Conservation (phyloP, 2,113 vertebrate genomes). For the Theristicus caerulescens region DNA sequence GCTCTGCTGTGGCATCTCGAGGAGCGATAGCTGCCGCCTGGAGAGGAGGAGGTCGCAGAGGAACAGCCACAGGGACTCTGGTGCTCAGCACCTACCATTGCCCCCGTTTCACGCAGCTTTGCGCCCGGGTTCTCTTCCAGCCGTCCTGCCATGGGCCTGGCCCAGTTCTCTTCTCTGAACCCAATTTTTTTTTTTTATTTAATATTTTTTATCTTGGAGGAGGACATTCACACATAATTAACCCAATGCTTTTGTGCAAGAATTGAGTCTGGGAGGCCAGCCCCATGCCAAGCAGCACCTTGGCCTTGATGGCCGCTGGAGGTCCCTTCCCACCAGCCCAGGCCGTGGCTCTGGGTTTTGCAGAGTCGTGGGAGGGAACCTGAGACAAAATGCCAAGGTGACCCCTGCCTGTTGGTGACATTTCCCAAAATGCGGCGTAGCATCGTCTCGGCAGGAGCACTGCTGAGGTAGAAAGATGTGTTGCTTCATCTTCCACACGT, state of each 20-base stretch:
- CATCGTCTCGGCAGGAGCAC: neutral
- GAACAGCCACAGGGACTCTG: rapidly evolving
- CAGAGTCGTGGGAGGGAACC: rapidly evolving
- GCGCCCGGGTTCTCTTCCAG: neutral
- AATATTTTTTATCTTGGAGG: neutral
- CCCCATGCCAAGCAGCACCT: rapidly evolving
- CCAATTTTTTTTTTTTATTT: neutral
- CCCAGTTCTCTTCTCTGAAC: neutral
- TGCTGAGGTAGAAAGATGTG: neutral
- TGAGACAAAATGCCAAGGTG: neutral
- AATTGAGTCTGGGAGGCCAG: neutral
- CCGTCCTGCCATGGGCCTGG: neutral
- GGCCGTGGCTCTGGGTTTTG: neutral
- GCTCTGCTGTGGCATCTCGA: neutral
- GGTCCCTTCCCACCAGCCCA: neutral
- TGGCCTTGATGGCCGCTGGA: rapidly evolving
- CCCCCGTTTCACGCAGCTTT: rapidly evolving
- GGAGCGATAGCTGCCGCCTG: rapidly evolving
- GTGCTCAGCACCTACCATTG: rapidly evolving
- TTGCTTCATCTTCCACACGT: neutral
- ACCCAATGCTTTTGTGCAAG: neutral
- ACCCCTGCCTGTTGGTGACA: neutral
- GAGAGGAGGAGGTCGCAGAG: neutral
- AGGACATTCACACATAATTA: neutral
- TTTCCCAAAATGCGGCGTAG: neutral